These are phyloP conservation scores for Stigmatopora argus DNA, from an alignment of 2,113 vertebrate genomes.

Conservation along the genomic window DNA sequence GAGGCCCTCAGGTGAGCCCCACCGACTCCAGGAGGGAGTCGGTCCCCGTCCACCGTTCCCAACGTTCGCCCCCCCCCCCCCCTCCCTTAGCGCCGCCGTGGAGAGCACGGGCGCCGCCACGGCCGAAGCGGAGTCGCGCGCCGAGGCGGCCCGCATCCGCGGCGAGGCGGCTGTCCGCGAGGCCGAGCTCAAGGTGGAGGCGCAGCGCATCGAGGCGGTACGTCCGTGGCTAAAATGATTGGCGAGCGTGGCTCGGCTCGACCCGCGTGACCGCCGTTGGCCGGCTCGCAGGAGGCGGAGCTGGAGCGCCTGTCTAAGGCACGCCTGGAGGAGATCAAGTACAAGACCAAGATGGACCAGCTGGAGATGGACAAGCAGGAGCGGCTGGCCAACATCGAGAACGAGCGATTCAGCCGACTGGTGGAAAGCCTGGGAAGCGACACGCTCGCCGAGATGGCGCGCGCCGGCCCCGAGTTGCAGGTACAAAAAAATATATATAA, in stretches of 20 bases:
- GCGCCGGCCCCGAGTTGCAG: constrained; percentile 82
- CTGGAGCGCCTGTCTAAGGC: constrained; percentile 72
- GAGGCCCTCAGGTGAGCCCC: constrained; percentile 79
- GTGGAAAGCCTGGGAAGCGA: constrained; percentile 69
- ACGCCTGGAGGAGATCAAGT: constrained; percentile 74
- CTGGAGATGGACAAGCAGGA: constrained; percentile 77
- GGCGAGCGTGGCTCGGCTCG: not conserved
- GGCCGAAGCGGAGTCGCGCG: constrained; percentile 79
- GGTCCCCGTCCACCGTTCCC: too few species aligned
- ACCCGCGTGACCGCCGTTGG: not conserved
- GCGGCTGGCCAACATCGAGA: constrained; percentile 70
- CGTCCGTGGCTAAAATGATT: not conserved
- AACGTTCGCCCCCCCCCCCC: not conserved
- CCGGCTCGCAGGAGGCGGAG: constrained; percentile 73
- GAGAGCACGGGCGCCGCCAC: constrained; percentile 83
- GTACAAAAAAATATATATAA: constrained; percentile 44
- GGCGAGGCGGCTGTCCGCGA: constrained; percentile 81
- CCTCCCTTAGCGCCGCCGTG: constrained; percentile 70
- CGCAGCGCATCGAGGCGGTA: constrained; percentile 78
- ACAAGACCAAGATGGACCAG: constrained; percentile 66
- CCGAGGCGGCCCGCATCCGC: constrained; percentile 79
- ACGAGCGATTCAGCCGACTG: constrained; percentile 71
- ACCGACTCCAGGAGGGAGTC: too few species aligned
- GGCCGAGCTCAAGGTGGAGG: constrained; percentile 80
- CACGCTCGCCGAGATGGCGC: constrained; percentile 77